phyloP scores from a whole-genome alignment of 2,797 vertebrate genomes.

The Alca torda region DNA sequence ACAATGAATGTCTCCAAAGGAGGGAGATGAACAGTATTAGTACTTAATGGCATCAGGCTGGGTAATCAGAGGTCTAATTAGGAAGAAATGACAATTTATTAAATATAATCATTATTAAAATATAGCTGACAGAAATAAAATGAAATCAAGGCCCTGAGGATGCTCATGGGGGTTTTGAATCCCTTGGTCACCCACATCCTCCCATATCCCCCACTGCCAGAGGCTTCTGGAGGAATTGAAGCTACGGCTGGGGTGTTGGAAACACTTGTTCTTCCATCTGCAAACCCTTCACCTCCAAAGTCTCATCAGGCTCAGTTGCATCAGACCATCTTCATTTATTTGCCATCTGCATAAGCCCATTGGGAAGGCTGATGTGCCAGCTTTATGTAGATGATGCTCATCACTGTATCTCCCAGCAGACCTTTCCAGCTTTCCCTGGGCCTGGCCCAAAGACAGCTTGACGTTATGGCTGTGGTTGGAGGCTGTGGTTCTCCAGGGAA shows the following conservation, averaged over 20 bases:
- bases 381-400: not conserved
- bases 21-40: slow-evolving; percentile 20
- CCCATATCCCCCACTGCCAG: not conserved
- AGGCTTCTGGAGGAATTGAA: not conserved
- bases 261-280: not conserved
- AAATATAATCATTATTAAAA: slow-evolving; percentile 12
- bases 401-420: not conserved
- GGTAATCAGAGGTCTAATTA: slow-evolving; percentile 47
- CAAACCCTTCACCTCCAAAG: not conserved
- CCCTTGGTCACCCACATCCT: not conserved
- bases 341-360: not conserved
- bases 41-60: slow-evolving; percentile 29
- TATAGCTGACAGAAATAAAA: not conserved
- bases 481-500: not conserved
- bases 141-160: not conserved
- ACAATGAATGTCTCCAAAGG: slow-evolving; percentile 39
- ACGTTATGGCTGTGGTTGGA: not conserved
- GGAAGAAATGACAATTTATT: slow-evolving; percentile 16
- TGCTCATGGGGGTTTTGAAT: not conserved
- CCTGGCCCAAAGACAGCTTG: not conserved
- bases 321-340: not conserved
- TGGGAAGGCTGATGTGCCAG: not conserved
- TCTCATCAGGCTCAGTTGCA: not conserved
- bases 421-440: not conserved
- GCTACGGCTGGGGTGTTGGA: not conserved